A percentile compares a stretch with the other conserved stretches of the same genome.
Evolutionary conservation across 2,888 invertebrate species (phyloP).

Genomic region (Cantharis lateralis): DNA sequence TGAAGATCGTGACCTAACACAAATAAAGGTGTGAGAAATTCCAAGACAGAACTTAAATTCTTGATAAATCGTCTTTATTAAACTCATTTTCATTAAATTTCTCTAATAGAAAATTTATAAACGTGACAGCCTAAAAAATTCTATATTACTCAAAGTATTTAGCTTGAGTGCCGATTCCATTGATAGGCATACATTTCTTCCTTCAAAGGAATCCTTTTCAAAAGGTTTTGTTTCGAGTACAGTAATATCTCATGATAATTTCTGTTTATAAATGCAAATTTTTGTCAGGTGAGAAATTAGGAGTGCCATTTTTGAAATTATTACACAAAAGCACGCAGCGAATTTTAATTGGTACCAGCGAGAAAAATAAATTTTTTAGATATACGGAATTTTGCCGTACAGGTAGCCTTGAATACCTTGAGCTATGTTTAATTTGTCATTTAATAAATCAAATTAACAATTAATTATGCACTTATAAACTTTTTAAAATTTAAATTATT

Average conservation of each 20-base stretch:
- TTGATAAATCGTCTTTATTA: constrained; percentile 1
- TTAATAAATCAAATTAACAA: neutral
- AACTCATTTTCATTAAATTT: neutral
- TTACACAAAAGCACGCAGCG: constrained; percentile 8
- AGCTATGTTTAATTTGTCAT: neutral
- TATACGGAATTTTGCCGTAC: neutral
- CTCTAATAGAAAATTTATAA: neutral
- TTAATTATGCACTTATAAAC: neutral
- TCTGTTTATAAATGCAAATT: neutral
- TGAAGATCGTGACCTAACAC: constrained; percentile 21
- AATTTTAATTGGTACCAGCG: neutral
- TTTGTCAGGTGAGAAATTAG: neutral
- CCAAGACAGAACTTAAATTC: constrained; percentile 16
- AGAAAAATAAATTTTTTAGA: neutral
- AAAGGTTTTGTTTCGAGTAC: neutral
- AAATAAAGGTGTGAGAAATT: constrained; percentile 22
- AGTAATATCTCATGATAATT: neutral
- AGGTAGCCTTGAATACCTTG: neutral
- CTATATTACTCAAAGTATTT: neutral
- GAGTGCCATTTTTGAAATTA: constrained; percentile 6
- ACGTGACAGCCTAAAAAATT: neutral
- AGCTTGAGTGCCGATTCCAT: neutral
- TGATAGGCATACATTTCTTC: neutral
- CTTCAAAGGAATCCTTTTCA: neutral
- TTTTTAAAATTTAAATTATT: neutral